These are phyloP conservation scores for Arctia plantaginis DNA, from an alignment of 2,888 invertebrate genomes.

Conservation along the genomic window DNA sequence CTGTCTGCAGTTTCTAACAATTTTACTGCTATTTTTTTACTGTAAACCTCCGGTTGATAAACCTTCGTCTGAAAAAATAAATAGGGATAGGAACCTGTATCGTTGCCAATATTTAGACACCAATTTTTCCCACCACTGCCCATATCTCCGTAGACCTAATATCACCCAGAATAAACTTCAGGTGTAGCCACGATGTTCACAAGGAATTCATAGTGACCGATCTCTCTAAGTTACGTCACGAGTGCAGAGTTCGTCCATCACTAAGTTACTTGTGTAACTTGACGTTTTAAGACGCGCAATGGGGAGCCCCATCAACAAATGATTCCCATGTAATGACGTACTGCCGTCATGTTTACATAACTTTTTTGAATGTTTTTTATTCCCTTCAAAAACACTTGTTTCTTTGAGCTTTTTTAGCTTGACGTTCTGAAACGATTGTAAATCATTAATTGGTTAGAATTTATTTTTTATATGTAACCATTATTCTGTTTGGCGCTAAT, in stretches of 20 bases:
- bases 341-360: slow-evolving; percentile 13
- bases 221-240: slow-evolving; percentile 16
- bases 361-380: slow-evolving; percentile 3
- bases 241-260: slow-evolving; percentile 60
- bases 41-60: too few relatives aligned
- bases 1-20: too few relatives aligned
- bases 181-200: not conserved
- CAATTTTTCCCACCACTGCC: too few relatives aligned
- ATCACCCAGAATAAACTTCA: not conserved
- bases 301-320: slow-evolving; percentile 72
- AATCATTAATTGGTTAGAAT: not conserved
- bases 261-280: slow-evolving; percentile 31
- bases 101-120: too few relatives aligned
- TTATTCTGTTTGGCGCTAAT: not conserved
- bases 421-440: slow-evolving; percentile 2
- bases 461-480: not conserved
- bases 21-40: too few relatives aligned
- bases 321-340: slow-evolving; percentile 42
- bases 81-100: too few relatives aligned
- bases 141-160: not conserved
- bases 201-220: not conserved
- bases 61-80: too few relatives aligned
- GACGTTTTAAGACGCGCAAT: slow-evolving; percentile 67
- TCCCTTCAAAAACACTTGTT: not conserved
- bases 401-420: not conserved